These are phyloP conservation scores for Scarus forsteni DNA, from an alignment of 2,797 vertebrate genomes.

Conservation along the genomic window DNA sequence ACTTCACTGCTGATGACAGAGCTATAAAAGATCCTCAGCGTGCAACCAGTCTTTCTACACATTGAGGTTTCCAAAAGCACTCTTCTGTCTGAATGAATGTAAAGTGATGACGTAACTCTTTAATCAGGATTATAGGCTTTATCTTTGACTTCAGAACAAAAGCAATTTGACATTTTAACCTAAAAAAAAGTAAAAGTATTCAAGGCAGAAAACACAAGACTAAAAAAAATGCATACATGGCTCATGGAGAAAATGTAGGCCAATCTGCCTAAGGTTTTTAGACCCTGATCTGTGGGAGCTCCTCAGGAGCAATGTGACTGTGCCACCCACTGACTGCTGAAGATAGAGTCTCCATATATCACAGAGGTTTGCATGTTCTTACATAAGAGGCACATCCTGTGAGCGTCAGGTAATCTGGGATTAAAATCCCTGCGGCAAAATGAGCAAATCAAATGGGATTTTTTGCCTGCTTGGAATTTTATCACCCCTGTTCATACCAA, in stretches of 20 bases:
- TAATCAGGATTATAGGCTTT: constrained; percentile 2
- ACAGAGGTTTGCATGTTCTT: constrained; percentile 26
- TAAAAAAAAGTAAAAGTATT: constrained; percentile 1
- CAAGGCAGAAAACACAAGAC: constrained; percentile 6
- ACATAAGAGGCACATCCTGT: constrained; percentile 32
- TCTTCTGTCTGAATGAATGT: constrained; percentile 31
- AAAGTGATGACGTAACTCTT: constrained; percentile 1
- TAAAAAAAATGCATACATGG: constrained; percentile 19
- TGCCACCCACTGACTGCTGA: constrained; percentile 47
- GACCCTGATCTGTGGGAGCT: constrained; percentile 28
- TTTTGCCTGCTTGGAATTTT: constrained; percentile 17
- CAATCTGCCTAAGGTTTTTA: constrained; percentile 39
- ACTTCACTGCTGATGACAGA: constrained; percentile 17
- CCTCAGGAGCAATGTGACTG: constrained; percentile 15
- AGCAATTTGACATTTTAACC: constrained; percentile 13
- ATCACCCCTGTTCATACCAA: constrained; percentile 13
- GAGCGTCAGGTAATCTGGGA: constrained; percentile 9
- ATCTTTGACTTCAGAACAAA: background rate
- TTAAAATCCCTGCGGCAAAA: constrained; percentile 11
- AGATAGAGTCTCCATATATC: constrained; percentile 38
- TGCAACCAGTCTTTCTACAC: background rate
- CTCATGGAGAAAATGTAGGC: constrained; percentile 22
- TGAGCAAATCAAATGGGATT: background rate
- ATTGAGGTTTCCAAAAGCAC: constrained; percentile 1
- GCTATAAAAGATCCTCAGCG: constrained; percentile 23